These are phyloP conservation scores for Diloba caeruleocephala DNA, from an alignment of 2,888 invertebrate genomes.

Conservation along the genomic window DNA sequence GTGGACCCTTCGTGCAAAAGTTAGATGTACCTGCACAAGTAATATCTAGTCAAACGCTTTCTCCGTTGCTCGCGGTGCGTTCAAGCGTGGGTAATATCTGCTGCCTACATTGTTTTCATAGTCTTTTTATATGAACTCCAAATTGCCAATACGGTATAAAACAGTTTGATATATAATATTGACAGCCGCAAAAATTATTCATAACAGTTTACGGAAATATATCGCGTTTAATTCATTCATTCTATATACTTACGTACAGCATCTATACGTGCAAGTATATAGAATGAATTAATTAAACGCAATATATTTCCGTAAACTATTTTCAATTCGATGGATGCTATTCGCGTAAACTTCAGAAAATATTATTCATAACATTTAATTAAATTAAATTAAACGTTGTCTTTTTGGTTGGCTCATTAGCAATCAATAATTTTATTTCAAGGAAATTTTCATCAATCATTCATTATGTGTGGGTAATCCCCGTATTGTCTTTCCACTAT, in stretches of 20 bases:
- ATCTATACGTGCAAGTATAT: too few relatives aligned
- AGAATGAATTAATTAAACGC: too few relatives aligned
- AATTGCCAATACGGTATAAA: conserved; percentile 31
- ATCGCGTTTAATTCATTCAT: too few relatives aligned
- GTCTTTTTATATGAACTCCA: conserved; percentile 59
- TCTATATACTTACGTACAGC: too few relatives aligned
- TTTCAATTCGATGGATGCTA: too few relatives aligned
- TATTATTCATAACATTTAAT: too few relatives aligned
- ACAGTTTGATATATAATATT: conserved; percentile 6
- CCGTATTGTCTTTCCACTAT: neutral
- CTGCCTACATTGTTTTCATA: conserved; percentile 64
- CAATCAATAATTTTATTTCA: neutral
- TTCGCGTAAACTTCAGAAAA: too few relatives aligned
- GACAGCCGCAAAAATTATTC: too few relatives aligned
- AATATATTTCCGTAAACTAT: too few relatives aligned
- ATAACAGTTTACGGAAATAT: too few relatives aligned
- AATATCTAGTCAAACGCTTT: conserved; percentile 65
- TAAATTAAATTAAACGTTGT: too few relatives aligned
- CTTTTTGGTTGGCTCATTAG: neutral
- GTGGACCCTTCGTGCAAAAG: conserved; percentile 26
- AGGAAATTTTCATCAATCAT: neutral
- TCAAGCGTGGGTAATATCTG: conserved; percentile 74
- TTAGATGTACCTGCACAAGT: conserved; percentile 27
- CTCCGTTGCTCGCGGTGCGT: conserved; percentile 70
- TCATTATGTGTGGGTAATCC: neutral